A percentile compares a stretch with the other conserved stretches of the same genome.
Conservation (phyloP, 2,113 vertebrate genomes). For the Lanius collurio region DNA sequence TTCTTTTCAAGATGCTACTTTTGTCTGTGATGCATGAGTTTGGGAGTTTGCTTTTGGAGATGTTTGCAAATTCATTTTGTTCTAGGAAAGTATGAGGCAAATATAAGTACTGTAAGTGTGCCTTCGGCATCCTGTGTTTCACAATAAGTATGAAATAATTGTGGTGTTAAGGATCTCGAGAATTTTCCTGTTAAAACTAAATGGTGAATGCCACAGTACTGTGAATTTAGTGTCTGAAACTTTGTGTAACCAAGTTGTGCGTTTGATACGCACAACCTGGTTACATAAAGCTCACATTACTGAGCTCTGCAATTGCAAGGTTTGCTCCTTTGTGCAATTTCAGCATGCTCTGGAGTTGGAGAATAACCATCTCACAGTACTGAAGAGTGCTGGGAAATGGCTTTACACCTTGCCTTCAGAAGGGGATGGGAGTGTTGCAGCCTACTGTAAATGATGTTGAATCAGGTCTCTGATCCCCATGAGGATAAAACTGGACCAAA, state of each 20-base stretch:
- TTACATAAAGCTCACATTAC: fast-evolving
- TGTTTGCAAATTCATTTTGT: background rate
- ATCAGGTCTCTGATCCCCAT: constrained; percentile 68
- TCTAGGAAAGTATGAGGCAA: background rate
- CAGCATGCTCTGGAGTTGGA: background rate
- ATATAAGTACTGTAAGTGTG: background rate
- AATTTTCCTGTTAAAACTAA: background rate
- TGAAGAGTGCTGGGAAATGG: background rate
- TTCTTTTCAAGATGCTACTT: background rate
- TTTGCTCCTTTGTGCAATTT: background rate
- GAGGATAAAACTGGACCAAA: constrained; percentile 46
- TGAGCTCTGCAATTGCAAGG: background rate
- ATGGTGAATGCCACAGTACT: background rate
- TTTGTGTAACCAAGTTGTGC: too few species aligned
- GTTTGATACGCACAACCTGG: too few species aligned
- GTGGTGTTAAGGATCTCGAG: background rate
- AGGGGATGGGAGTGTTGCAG: background rate
- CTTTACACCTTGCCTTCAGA: background rate
- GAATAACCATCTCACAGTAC: too few species aligned
- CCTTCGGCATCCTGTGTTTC: background rate
- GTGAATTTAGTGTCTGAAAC: background rate
- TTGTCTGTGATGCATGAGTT: background rate
- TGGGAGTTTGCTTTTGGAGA: background rate
- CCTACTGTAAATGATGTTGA: constrained; percentile 70
- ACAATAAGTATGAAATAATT: background rate